Base-by-base conservation (phyloP, 92 coral and sea anemone species). In the Heliopora coerulea region DNA sequence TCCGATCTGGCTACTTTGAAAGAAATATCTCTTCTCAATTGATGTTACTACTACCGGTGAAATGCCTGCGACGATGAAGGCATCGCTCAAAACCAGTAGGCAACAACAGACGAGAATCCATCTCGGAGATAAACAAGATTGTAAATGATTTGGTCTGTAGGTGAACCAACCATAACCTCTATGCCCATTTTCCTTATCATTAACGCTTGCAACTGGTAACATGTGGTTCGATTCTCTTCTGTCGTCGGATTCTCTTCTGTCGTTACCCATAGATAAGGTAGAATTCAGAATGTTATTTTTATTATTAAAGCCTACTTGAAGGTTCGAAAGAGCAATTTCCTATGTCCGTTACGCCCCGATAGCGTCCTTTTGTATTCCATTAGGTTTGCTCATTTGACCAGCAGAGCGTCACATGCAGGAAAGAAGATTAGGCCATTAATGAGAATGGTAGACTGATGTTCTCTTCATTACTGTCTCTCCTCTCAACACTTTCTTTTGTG, bases 1-100 rank as follows among this genome's bases (percentile, higher is more conserved):
- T 7, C 97, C 97, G 19, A 87, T 87, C 68, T 91, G 87, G 33
- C 70, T 86, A 1, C 96, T 91, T 61, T 84, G 88, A 52, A 91
- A 46, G 64, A 57, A 92, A 62, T 89, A 92, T 7, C 97, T 88
- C 57, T 74, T 89, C 49, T 92, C 97, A 7, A 92, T 69, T 8
- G 97, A 92, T 9, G 97, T 83, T 44, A 92, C 82, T 1, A 92
- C 96, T 24, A 92, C 97, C 97, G 3, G 89, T 42, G 54, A 91
- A 44, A n/a, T 44, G 13, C 97, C 97, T 0, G 97, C 86, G 6
- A 86, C 97, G 21, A 91, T 86, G 89, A 91, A 82, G 1, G 91
- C 88, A 34, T 91, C 96, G 11, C 91, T 82, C 18, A 86, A 83
- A 60, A 91, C 96, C 1, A 91, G 58, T 78, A 91, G 85, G 67